A percentile compares a stretch with the other conserved stretches of the same genome.
Evolutionary conservation across 2,888 invertebrate genomes (phyloP).

Genomic region (Heliconius sara): DNA sequence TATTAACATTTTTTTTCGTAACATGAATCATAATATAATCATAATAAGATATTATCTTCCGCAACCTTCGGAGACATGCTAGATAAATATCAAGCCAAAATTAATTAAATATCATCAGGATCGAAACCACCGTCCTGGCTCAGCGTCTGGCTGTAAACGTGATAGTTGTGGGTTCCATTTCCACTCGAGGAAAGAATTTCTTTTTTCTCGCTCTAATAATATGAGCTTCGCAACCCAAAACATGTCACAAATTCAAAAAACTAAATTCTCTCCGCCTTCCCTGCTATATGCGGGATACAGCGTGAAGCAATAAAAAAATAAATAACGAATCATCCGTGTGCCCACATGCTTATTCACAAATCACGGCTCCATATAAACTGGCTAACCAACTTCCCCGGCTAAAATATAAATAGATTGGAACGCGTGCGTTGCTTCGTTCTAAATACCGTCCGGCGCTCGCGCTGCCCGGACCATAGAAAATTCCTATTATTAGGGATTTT

Average conservation of each 20-base stretch:
- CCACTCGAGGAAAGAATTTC: not conserved
- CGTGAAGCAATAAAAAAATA: not conserved
- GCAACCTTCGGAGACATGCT: too few species aligned
- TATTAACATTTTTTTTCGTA: too few species aligned
- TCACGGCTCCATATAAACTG: conserved; percentile 54
- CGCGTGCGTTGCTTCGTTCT: conserved; percentile 65
- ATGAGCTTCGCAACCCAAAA: not conserved
- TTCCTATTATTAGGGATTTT: conserved; percentile 56
- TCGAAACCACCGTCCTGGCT: too few species aligned
- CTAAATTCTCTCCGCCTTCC: not conserved
- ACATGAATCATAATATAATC: too few species aligned
- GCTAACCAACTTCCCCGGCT: conserved; percentile 64
- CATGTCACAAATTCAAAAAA: not conserved
- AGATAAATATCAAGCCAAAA: too few species aligned
- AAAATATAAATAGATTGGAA: conserved; percentile 70
- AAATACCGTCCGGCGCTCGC: conserved; percentile 73
- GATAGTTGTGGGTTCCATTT: not conserved
- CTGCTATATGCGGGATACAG: not conserved
- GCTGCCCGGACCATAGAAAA: conserved; percentile 69
- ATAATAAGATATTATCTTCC: too few species aligned
- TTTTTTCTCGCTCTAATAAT: not conserved
- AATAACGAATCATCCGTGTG: not conserved
- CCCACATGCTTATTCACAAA: not conserved
- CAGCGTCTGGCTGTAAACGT: not conserved
- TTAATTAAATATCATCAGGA: too few species aligned